Evolutionary conservation across 2,888 invertebrate genomes (phyloP), one percentile per base, ranked within the genome.

Genomic region (Venusia cambrica): DNA sequence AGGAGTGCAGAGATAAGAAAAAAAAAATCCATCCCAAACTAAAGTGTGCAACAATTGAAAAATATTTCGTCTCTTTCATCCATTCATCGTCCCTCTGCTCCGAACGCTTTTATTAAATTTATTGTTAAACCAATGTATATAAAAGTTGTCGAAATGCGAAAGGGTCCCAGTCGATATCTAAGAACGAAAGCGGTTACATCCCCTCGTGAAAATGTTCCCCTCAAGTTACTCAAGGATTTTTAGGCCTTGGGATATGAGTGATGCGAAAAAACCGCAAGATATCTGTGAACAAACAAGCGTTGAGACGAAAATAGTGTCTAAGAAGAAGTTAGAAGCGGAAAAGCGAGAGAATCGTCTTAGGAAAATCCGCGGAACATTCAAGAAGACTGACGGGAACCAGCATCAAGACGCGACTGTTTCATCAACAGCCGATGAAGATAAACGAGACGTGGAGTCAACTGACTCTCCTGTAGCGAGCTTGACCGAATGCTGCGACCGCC

Each of bases 191-290:
- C 65, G 75, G 63, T 48, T 61, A 58, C 60, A 66, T 54, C 68
- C 60, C 57, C 36, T 31, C 36, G 38, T 36, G n/a, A 71, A 60
- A 58, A 85, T 87, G 87, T 52, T 79, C 79, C 41, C 62, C 62
- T 27, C 72, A 55, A 80, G 61, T 57, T 83, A 76, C 44, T 88
- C 89, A 20, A 84, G 90, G 54, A 73, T 91, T 8, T 91, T 91
- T 57, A 87, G 90, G 51, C 90, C 90, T 35, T 91, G 90, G 90
- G 90, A 90, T 65, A 76, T 77, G 44, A 83, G 78, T 76, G 80
- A 73, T 26, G 65, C 51, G 35, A 66, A 72, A 43, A 52, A 55
- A 15, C 7, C 33, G 5, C 29, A 34, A 8, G 41, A 53, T 40
- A 24, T 29, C 25, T 39, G 59, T 59, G 59, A 58, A 41, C 52